Conservation (phyloP, 2,888 invertebrate genomes). For the Phragmatobia fuliginosa region DNA sequence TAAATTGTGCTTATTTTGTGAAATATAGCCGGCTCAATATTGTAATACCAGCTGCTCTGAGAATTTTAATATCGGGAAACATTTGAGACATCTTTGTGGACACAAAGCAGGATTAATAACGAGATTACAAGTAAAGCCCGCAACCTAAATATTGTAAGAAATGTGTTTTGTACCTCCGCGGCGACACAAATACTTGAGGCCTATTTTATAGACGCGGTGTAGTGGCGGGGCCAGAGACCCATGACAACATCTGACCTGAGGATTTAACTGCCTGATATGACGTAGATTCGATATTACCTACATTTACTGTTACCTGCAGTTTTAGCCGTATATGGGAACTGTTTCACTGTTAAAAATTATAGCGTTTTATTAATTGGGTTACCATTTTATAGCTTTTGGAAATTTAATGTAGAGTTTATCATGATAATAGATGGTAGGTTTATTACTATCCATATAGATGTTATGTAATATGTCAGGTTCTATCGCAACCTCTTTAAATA, state of each 20-base stretch:
- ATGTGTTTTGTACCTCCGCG: not conserved
- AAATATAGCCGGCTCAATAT: constrained; percentile 11
- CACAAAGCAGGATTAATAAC: constrained; percentile 15
- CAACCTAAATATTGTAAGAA: constrained; percentile 7
- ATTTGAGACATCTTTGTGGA: constrained; percentile 8
- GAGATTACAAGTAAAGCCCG: constrained; percentile 1
- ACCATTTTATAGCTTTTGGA: not conserved
- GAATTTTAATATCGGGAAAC: constrained; percentile 6
- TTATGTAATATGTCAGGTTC: not conserved
- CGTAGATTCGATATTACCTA: not conserved
- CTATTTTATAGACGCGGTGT: not conserved
- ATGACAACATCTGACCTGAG: not conserved
- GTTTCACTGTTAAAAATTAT: not conserved
- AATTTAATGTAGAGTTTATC: too few relatives aligned
- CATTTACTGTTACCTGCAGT: not conserved
- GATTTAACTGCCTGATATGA: not conserved
- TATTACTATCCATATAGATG: not conserved
- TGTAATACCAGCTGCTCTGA: constrained; percentile 13
- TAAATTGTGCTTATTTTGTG: not conserved
- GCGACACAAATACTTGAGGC: not conserved
- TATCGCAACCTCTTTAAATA: not conserved
- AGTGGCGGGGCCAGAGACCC: not conserved
- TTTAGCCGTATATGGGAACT: not conserved
- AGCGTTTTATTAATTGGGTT: not conserved
- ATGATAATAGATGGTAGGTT: too few relatives aligned